Evolutionary conservation across 1,140 invertebrate genomes (phyloP).

Genomic region (Bradynema listronoti): DNA sequence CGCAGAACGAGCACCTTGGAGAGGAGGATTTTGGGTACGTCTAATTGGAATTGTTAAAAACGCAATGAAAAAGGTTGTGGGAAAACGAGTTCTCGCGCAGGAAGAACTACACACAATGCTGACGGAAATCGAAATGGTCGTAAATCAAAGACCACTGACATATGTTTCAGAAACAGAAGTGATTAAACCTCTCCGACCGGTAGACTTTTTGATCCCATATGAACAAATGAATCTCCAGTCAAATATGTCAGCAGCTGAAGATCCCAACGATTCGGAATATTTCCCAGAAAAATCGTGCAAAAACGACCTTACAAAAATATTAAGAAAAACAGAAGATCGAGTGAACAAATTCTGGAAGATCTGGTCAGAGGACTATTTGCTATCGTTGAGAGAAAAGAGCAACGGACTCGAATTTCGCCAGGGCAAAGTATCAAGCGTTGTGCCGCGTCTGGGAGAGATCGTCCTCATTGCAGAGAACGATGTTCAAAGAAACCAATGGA

Average conservation of each 20-base stretch:
- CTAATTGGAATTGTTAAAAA: constrained; percentile 54
- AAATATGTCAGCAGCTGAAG: background rate
- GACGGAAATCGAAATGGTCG: constrained; percentile 35
- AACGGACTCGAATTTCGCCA: background rate
- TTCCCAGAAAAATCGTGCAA: too few species aligned
- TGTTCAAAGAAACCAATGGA: background rate
- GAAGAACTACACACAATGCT: constrained; percentile 43
- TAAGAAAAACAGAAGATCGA: background rate
- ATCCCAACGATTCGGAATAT: background rate
- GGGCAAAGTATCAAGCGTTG: background rate
- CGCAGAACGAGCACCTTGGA: constrained; percentile 58
- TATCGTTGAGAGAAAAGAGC: background rate
- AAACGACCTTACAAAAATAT: background rate
- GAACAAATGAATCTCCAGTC: background rate
- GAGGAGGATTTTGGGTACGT: too few species aligned
- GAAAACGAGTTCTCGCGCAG: constrained; percentile 13
- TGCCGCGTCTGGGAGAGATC: background rate
- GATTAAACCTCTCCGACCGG: background rate
- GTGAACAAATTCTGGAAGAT: constrained; percentile 16
- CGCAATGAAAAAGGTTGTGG: constrained; percentile 52
- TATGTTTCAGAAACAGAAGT: background rate
- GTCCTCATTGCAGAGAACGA: background rate
- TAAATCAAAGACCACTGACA: constrained; percentile 40
- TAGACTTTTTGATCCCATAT: constrained; percentile 14
- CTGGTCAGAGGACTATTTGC: constrained; percentile 19